Base-by-base conservation (phyloP, 2,113 vertebrate species). In the Notothenia coriiceps region DNA sequence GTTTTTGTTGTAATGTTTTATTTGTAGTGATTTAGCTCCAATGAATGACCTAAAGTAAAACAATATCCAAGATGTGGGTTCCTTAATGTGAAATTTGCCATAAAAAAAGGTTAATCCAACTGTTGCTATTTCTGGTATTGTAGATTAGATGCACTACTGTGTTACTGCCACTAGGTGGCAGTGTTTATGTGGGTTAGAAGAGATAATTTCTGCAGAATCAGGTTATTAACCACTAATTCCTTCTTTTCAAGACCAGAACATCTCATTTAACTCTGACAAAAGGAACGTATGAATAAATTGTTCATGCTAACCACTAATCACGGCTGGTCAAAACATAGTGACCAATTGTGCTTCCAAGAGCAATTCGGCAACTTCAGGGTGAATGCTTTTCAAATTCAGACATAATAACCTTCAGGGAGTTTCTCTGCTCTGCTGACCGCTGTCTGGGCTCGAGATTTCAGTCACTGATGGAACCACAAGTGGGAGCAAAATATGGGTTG, bases 101-200 rank as follows among this genome's bases (percentile, higher is more conserved):
- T 20, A 69, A 55, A 6, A 6, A 46, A 47, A 33, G 7, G 7
- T 15, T 17, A 0, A 15, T 49, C 8, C 69, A 25, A 10, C 17
- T 10, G 2, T 40, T 13, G 2, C 4, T 13, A 18, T 14, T 18
- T 59, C 4, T 46, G 12, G 1, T n/a, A 40, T 60, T 64, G 2
- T n/a, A 46, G 5, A 25, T 12, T 20, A 56, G 43, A 10, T 79
- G 71, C 51, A 85, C 14, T 22, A 0, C 11, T 18, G 3, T 44
- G 2, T 54, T 44, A 6, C 49, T 44, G 22, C 88, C 93, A 89
- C 83, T 80, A 82, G 90, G 79, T 9, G 88, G 87, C 86, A 74
- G 52, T 83, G 70, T 76, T 47, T 1, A 17, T 61, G n/a, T 6
- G 9, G 51, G 15, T 49, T 64, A 17, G 20, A 11, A 10, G 13